Percentiles rank a stretch among this genome's conserved stretches.
Conservation (phyloP, 2,888 invertebrate genomes). For the Ametastegia equiseti region DNA sequence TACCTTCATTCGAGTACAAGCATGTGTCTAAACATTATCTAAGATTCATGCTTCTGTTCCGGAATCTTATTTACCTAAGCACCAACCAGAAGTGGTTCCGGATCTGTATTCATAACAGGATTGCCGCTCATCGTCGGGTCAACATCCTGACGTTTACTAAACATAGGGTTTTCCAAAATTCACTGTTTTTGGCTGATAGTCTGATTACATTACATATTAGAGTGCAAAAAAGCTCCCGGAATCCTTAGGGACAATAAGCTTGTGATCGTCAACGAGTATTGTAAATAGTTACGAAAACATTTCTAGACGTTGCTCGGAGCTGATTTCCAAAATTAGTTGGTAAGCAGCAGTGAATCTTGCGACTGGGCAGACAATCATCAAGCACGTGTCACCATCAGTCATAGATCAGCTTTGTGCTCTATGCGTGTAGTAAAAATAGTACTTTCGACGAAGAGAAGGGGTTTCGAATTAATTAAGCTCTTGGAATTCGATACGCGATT, state of each 20-base stretch:
- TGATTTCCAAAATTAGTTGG: slow-evolving; percentile 8
- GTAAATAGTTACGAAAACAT: neutral
- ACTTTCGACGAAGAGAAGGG: neutral
- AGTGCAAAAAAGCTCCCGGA: too few relatives aligned
- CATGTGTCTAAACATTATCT: slow-evolving; percentile 6
- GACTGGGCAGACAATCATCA: neutral
- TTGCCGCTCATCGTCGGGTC: neutral
- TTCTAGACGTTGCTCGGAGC: neutral
- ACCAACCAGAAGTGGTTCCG: neutral
- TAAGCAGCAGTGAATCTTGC: neutral
- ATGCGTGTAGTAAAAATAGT: neutral
- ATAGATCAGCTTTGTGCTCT: neutral
- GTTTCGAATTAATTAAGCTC: neutral
- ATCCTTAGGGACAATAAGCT: neutral
- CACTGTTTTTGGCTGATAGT: too few relatives aligned
- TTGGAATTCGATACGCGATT: neutral
- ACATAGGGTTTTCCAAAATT: neutral
- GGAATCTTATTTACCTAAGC: neutral
- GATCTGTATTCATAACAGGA: neutral
- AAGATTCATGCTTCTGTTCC: neutral
- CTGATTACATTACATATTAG: too few relatives aligned
- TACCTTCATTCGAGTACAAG: neutral
- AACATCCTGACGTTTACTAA: neutral
- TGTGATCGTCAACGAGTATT: neutral
- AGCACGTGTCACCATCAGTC: slow-evolving; percentile 25